phyloP scores from a whole-genome alignment of 2,888 invertebrate species.

The Volucella zonaria region DNA sequence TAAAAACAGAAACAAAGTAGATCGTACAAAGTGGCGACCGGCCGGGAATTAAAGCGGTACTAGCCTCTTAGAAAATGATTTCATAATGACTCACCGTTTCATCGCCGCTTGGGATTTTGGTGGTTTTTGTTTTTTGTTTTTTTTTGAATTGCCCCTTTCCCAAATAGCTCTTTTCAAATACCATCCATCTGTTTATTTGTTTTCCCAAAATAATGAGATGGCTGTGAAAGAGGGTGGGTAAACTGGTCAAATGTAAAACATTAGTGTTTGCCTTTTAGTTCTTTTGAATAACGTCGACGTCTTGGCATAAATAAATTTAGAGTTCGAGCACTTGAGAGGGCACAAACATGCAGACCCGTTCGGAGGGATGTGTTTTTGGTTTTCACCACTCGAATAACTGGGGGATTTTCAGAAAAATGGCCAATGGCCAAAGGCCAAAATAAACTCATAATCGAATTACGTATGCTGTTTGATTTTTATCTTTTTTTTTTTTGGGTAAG shows the following conservation, averaged over 20 bases:
- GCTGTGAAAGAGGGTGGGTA: background rate
- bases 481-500: too few species aligned
- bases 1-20: conserved; percentile 9
- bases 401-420: conserved; percentile 10
- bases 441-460: conserved; percentile 39
- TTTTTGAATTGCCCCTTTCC: background rate
- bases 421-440: conserved; percentile 27
- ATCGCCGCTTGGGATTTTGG: too few species aligned
- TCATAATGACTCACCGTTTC: conserved; percentile 50
- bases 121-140: too few species aligned
- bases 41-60: conserved; percentile 53
- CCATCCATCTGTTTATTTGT: conserved; percentile 72
- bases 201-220: conserved; percentile 64
- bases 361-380: conserved; percentile 11
- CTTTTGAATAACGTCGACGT: background rate
- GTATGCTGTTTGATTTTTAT: conserved; percentile 18
- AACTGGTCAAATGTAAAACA: background rate
- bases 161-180: background rate
- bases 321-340: conserved; percentile 22
- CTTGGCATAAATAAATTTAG: conserved; percentile 32
- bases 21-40: conserved; percentile 18
- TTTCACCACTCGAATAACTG: conserved; percentile 14
- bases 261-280: background rate
- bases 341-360: background rate
- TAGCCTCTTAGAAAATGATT: conserved; percentile 27